Conservation (phyloP, 2,888 invertebrate genomes). For the Drosophila merina region DNA sequence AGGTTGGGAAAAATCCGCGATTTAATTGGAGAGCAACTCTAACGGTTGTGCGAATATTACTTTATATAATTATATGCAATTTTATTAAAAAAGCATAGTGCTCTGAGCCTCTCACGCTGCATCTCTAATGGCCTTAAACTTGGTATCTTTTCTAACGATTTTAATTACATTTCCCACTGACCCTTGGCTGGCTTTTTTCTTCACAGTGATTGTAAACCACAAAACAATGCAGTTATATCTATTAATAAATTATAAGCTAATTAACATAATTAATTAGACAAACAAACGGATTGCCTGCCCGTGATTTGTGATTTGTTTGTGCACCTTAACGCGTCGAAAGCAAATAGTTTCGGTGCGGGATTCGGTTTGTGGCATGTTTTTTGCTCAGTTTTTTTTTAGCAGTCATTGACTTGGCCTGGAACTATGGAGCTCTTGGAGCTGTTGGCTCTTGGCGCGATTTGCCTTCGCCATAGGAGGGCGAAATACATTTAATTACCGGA, state of each 20-base stretch:
- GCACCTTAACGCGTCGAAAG: constrained; percentile 6
- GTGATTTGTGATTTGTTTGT: constrained; percentile 21
- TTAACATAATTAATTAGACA: constrained; percentile 30
- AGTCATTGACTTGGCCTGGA: constrained; percentile 57
- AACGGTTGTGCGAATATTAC: constrained; percentile 32
- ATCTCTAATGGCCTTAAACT: not conserved
- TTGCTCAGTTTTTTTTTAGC: constrained; percentile 22
- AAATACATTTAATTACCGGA: constrained; percentile 59
- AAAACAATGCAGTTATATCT: constrained; percentile 9
- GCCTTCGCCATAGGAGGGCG: constrained; percentile 37
- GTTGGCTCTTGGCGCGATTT: constrained; percentile 25
- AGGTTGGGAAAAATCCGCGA: constrained; percentile 13
- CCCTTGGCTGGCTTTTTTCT: not conserved
- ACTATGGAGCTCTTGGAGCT: constrained; percentile 6
- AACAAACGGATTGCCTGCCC: constrained; percentile 1
- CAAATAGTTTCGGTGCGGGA: constrained; percentile 5
- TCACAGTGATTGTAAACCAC: constrained; percentile 11
- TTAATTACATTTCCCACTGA: constrained; percentile 8
- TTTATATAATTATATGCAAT: constrained; percentile 2
- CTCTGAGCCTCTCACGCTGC: not conserved
- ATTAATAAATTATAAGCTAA: constrained; percentile 30
- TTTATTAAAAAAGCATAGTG: not conserved
- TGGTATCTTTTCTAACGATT: not conserved
- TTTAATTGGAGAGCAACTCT: constrained; percentile 21
- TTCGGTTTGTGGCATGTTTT: not conserved